Evolutionary conservation across 2,797 vertebrate genomes (phyloP), one percentile per base, ranked within the genome.

Genomic region (Gorsachius magnificus): DNA sequence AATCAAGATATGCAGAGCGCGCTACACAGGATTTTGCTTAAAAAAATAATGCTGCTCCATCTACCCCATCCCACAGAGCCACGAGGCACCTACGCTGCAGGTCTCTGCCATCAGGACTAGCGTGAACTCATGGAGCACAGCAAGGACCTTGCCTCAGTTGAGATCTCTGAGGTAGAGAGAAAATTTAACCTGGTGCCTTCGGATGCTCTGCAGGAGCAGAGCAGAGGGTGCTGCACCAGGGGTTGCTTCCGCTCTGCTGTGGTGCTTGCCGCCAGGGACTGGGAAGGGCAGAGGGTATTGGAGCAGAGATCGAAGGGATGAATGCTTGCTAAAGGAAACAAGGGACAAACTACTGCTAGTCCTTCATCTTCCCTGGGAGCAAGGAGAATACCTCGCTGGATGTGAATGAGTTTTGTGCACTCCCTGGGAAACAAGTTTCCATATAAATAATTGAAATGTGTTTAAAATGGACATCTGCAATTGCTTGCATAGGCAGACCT

Each of bases 251-350:
- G 5, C 66, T 57, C 50, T 57, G 54, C 12, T 1, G 0, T 29
- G 7, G 4, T 0, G 1, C 21, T 16, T 41, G 75, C 41, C 75
- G 38, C 9, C 0, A 2, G 8, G 21, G 38, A 33, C 0, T 35
- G 41, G 8, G 19, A 76, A 84, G 13, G 46, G 69, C 58, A 76
- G 46, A 63, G 61, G 12, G 28, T 25, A 31, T 41, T 1, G 2
- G 26, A 58, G 83, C 41, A 70, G 57, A n/a, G 24, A 35, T 3
- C 4, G 8, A 41, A 36, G 13, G 24, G 25, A 45, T 28, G 8
- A 83, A 46, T 3, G 1, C 29, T 57, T 41, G 21, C 38, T 41
- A 29, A n/a, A 79, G 50, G 54, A 41, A 68, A 68, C 0, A 10
- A 60, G 28, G 38, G 36, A 65, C 41, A 53, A 83, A 41, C 5